Evolutionary conservation across 2,113 vertebrate species (phyloP).

Genomic region (Pristiophorus japonicus): DNA sequence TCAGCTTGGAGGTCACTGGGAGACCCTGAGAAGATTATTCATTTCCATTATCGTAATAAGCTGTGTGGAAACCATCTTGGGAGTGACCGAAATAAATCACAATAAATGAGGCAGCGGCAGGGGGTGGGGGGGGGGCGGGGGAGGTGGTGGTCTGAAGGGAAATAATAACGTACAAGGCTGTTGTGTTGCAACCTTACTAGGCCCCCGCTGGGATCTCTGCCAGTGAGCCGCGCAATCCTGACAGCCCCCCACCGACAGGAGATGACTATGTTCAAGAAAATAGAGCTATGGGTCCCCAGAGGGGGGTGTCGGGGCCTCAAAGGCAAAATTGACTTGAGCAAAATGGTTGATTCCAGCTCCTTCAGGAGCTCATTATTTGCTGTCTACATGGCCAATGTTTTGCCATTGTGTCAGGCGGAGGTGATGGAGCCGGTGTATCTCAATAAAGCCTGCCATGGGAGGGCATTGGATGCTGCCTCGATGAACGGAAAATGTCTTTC

Average conservation of each 20-base stretch:
- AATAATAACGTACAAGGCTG: background rate
- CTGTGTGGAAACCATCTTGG: background rate
- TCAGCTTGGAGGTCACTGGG: background rate
- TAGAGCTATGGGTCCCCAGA: background rate
- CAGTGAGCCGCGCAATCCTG: background rate
- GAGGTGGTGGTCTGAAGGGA: background rate
- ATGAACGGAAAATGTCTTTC: background rate
- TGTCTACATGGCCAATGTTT: background rate
- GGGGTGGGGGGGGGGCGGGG: too few relatives aligned
- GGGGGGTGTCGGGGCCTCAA: background rate
- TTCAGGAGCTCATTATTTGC: background rate
- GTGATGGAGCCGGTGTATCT: background rate
- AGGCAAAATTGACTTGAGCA: background rate
- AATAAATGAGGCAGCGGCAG: too few relatives aligned
- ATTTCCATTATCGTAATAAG: conserved; percentile 15
- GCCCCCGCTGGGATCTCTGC: background rate
- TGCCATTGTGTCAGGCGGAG: background rate
- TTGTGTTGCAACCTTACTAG: background rate
- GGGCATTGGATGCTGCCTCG: background rate
- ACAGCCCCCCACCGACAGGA: background rate
- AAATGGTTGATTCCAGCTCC: background rate
- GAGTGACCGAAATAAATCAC: background rate
- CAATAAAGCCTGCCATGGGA: background rate
- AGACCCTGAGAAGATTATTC: background rate
- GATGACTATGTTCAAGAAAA: background rate